Base-by-base conservation (phyloP, 2,797 vertebrate species). In the Neosalanx taihuensis region DNA sequence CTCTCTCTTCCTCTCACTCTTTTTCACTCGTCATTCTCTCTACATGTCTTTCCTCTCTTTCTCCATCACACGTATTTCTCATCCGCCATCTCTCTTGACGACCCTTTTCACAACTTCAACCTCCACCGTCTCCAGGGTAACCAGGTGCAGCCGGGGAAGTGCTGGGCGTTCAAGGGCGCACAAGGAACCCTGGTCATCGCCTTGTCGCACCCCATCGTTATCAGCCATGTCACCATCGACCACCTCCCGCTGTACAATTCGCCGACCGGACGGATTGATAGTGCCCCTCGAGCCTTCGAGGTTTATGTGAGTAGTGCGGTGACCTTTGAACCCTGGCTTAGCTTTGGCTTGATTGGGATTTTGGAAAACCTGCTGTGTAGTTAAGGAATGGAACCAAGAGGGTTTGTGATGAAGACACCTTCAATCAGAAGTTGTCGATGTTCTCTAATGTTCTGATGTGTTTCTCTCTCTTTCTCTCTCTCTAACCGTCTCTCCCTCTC, bases 81-180 rank as follows among this genome's bases (percentile, higher is more conserved):
- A 1, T 4, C 1, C 33, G 59, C 64, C 12, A 18, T 17, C 0
- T 12, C 18, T 51, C 26, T 2, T 53, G 13, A 15, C 51, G 18
- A 53, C 23, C 13, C 51, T 13, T 53, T 53, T 53, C 10, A 6
- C 6, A 37, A 53, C 51, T 9, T 17, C 53, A 59, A 9, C 61
- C 30, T 17, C 31, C 17, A 9, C 31, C 31, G 1, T 17, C 6
- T 9, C 13, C 83, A 91, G 90, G 90, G 89, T 29, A 83, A 93
- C 92, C 93, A 96, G 0, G 94, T 97, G 0, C 92, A 96, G 82
- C 97, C 0, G 97, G 97, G 57, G 23, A 98, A 96, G 76, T 99
- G 97, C 74, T 99, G 97, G 97, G 95, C 97, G 0, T 99, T 99
- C 63, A 93, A 92, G 23, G 97, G 97, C 0, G 93, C 94, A 10